phyloP scores from a whole-genome alignment of 2,113 vertebrate species.

The Pithys albifrons region DNA sequence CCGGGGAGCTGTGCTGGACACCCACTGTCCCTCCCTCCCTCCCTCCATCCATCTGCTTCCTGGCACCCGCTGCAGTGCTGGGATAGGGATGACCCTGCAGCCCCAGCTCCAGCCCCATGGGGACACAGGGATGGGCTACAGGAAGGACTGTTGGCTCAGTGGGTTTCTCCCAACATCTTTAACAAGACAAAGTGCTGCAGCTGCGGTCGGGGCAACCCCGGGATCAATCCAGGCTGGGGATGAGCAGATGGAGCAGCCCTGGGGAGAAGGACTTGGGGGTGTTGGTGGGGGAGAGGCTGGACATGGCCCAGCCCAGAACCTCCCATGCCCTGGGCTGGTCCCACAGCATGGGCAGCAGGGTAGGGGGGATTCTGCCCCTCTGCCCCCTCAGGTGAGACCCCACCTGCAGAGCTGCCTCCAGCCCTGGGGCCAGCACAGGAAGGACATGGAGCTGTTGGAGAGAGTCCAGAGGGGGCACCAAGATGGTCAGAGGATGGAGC shows the following conservation, averaged over 20 bases:
- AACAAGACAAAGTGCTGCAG: neutral
- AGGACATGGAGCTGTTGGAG: neutral
- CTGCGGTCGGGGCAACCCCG: neutral
- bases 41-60: neutral
- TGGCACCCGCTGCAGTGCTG: rapidly evolving
- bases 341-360: neutral
- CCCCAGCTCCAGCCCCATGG: neutral
- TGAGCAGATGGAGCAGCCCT: neutral
- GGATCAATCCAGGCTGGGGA: neutral
- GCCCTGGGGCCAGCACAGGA: neutral
- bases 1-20: rapidly evolving
- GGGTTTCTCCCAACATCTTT: neutral
- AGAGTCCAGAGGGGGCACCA: neutral
- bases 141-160: neutral
- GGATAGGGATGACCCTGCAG: rapidly evolving
- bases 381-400: neutral
- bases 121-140: rapidly evolving
- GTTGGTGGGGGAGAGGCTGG: neutral
- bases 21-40: neutral
- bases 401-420: neutral
- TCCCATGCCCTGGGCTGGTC: neutral
- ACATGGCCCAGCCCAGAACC: neutral
- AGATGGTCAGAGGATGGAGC: neutral
- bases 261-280: too few species aligned
- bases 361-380: neutral